A percentile compares a stretch with the other conserved stretches of the same genome.
Conservation (phyloP, 2,797 vertebrate genomes). For the Acipenser ruthenus region DNA sequence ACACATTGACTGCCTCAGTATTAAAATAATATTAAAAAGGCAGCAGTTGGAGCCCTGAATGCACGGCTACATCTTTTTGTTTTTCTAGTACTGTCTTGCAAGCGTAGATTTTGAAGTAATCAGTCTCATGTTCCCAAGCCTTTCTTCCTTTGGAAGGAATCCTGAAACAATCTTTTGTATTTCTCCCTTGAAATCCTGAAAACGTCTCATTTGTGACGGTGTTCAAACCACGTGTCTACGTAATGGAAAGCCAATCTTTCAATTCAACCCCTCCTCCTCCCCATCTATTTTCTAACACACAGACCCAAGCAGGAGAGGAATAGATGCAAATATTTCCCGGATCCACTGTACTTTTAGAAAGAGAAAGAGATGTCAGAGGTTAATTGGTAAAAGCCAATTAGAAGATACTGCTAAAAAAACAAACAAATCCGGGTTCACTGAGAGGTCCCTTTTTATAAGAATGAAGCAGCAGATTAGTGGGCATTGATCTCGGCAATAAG, state of each 20-base stretch:
- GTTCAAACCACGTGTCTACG: conserved; percentile 81
- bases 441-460: conserved; percentile 58
- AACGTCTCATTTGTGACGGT: conserved; percentile 57
- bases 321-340: conserved; percentile 60
- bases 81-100: no score
- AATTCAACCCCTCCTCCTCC: conserved; percentile 78
- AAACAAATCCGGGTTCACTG: conserved; percentile 42
- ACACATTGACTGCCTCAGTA: no score
- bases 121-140: neutral
- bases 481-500: conserved; percentile 57
- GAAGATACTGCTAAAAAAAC: neutral
- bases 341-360: conserved; percentile 63
- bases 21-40: no score
- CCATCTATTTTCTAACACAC: conserved; percentile 44
- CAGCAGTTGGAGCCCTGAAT: no score
- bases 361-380: conserved; percentile 37
- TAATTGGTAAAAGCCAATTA: conserved; percentile 36
- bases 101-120: no score
- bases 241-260: conserved; percentile 81
- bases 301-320: conserved; percentile 53
- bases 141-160: conserved; percentile 12
- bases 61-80: no score
- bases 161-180: conserved; percentile 29
- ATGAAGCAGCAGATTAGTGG: conserved; percentile 54
- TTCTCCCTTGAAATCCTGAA: conserved; percentile 36